These are phyloP conservation scores for Pampusana beccarii DNA, from an alignment of 2,113 vertebrate species.

Conservation along the genomic window DNA sequence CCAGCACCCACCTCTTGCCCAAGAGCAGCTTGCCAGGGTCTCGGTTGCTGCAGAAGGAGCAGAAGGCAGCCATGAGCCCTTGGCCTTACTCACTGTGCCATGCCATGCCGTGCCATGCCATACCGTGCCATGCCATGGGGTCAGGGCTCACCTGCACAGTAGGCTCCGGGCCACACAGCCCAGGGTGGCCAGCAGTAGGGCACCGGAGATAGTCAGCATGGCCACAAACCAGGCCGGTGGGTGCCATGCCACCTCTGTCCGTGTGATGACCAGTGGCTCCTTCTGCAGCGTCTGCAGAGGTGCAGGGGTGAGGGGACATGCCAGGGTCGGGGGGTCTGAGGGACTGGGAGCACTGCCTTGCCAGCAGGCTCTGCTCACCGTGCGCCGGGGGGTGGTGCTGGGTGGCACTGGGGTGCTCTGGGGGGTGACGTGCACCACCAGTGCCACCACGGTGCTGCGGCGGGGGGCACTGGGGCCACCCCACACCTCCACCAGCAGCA, in stretches of 20 bases:
- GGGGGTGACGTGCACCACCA: constrained; percentile 69
- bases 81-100: accelerated
- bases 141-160: constrained; percentile 50
- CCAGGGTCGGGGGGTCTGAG: accelerated
- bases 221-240: constrained; percentile 77
- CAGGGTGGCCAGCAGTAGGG: constrained; percentile 62
- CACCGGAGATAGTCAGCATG: constrained; percentile 61
- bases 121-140: no score
- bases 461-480: neutral
- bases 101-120: accelerated
- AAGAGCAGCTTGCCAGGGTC: neutral
- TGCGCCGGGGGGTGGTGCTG: neutral
- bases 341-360: accelerated
- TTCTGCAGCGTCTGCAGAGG: neutral
- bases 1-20: constrained; percentile 5
- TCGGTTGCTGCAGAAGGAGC: neutral
- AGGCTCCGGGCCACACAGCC: constrained; percentile 11
- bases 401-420: constrained; percentile 16
- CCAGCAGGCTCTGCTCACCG: constrained; percentile 15
- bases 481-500: constrained; percentile 70
- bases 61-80: neutral
- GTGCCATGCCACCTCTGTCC: constrained; percentile 50
- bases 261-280: constrained; percentile 43
- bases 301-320: accelerated
- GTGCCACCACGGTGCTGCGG: constrained; percentile 62